Base-by-base conservation (phyloP, 2,113 vertebrate species). In the Ageneiosus marmoratus region DNA sequence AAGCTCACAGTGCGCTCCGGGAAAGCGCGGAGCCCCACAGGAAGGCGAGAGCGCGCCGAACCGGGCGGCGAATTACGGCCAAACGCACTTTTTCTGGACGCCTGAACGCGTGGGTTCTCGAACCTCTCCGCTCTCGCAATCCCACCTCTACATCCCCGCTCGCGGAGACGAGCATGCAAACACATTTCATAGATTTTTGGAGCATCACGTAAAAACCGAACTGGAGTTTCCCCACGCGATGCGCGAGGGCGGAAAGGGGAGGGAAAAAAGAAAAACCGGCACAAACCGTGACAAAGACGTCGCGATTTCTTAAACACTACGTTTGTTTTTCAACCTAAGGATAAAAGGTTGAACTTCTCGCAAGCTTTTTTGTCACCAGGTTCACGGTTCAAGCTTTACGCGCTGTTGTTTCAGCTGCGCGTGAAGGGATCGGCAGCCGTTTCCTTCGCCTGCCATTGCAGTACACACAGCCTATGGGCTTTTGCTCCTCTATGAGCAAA, bases 141-240 rank as follows among this genome's bases (percentile, higher is more conserved):
- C 94, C 95, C 95, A 95, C 96, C 95, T 97, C 96, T 96, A 95
- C 96, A 95, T 95, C 95, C 94, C 93, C 91, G 91, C 92, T 93
- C 89, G 93, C 94, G 88, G 87, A 94, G 93, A 94, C 94, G 94
- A 93, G 95, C 95, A 94, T 94, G 93, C 94, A 94, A 95, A 93
- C 95, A 94, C 94, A 94, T 94, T 94, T 95, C 95, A 95, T 93
- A 92, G 93, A 94, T 95, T 95, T 94, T 94, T 94, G 94, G 94
- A 95, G 95, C 95, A 92, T 92, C 89, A 88, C 88, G 92, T 92
- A 96, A 97, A 97, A 96, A 94, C 94, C 95, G 96, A 95, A 96
- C 88, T 96, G 96, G 96, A 97, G 87, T 96, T 89, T 15, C 32
- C 29, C 78, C n/a, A 51, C 48, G 29, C 24, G 87, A 85, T 76